Percentiles rank a stretch among this genome's conserved stretches.
These are phyloP conservation scores for Apis mellifera DNA, from an alignment of 1,140 invertebrate species.

Conservation along the genomic window Amel_HAv3.1 CM009931.2:11527001-11527500, in stretches of 20 bases:
- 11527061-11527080: too few relatives aligned
- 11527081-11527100: too few relatives aligned
- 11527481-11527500: not conserved
- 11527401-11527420: not conserved
- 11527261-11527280: not conserved
- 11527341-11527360: not conserved
- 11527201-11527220: not conserved
- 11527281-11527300: not conserved
- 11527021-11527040: too few relatives aligned
- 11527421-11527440: conserved; percentile 12
- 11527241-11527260: not conserved
- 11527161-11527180: too few relatives aligned
- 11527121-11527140: too few relatives aligned
- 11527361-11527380: conserved; percentile 4
- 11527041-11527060: too few relatives aligned
- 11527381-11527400: conserved; percentile 33
- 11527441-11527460: conserved; percentile 17
- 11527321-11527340: not conserved
- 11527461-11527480: not conserved
- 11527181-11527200: not conserved
- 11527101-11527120: too few relatives aligned
- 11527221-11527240: not conserved
- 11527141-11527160: too few relatives aligned
- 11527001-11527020: too few relatives aligned
- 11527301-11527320: conserved; percentile 1